Base-by-base conservation (phyloP, 2,797 vertebrate species). In the Sebastes diaconus region DNA sequence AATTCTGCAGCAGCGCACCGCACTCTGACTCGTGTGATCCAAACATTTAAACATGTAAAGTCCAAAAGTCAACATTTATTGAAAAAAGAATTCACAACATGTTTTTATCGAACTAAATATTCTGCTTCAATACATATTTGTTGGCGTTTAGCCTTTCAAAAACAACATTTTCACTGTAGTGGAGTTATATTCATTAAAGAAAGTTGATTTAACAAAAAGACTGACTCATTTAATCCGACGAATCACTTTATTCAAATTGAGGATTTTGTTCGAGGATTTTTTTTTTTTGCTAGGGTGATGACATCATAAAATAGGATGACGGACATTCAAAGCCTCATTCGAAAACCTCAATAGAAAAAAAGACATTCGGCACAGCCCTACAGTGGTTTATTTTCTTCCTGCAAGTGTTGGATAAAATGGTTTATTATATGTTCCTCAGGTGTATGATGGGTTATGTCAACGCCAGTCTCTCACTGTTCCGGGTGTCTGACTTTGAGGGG, bases 371-470 rank as follows among this genome's bases (percentile, higher is more conserved):
- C 30, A 34, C 1, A 22, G 1, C 58, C 58, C 58, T 30, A 20
- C 27, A 5, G 18, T n/a, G 30, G 20, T 63, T 12, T 34, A 36
- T 30, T 64, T 57, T 67, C 5, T 42, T 36, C 8, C 34, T 7
- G 3, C 4, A 24, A 68, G 16, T 72, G 25, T 75, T 79, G 4
- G 22, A 46, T 52, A 1, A 63, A 63, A 34, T 8, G 0, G 5
- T 52, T 27, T 50, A 3, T 42, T 6, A 0, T 25, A 4, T 84
- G 54, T 71, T 80, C 70, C 81, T 18, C 79, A 98, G 97, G 81
- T 98, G 97, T 71, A 97, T 98, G 97, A 96, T 97, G 91, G 97
- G 97, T 67, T 98, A 98, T 1, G 97, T 98, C 50, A 98, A 98
- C 59, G 97, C 97, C 94, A 98, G 97, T 83, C 93, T 98, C 73